Base-by-base conservation (phyloP, 2,888 invertebrate genomes). In the Chymomyza procnemis region DNA sequence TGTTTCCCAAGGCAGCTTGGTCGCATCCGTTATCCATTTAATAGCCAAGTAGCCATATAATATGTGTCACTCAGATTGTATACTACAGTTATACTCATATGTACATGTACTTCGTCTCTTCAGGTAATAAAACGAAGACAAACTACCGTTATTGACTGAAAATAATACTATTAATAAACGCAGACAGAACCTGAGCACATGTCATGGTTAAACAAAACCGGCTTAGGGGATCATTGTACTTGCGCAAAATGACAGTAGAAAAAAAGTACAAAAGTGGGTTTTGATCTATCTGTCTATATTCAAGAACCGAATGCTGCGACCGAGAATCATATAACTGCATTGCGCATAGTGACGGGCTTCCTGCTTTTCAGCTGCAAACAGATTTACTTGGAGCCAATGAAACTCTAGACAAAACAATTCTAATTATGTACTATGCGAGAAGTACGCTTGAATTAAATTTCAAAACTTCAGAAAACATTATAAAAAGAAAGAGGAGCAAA, bases 361-460 rank as follows among this genome's bases (percentile, higher is more conserved):
- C 80, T 83, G 77, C 78, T 76, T 69, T 64, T 67, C 41, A 59
- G 66, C 67, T 62, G 21, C 55, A 30, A 26, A 55, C 19, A 48
- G 60, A 66, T 55, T 75, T 73, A 66, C 69, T 75, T 69, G 74
- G 63, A 72, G 71, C 71, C 69, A 48, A 63, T 75, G 85, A 76
- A 84, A 84, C 67, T 71, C 67, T 77, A 78, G 75, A 71, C 81
- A 74, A 80, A 74, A 76, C 86, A 85, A 85, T 84, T 84, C 84
- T 85, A 85, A 85, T 84, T 84, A 85, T 85, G 84, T 41, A 41
- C 12, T 76, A 74, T 68, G 67, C 58, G 60, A 67, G 55, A 75
- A 72, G 81, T 78, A 85, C 81, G 84, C 74, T 86, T 84, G 84
- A 84, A 84, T 84, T 84, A 84, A 84, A 85, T 84, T 84, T 85